phyloP scores from a whole-genome alignment of 2,113 vertebrate species.

The Prunella himalayana region DNA sequence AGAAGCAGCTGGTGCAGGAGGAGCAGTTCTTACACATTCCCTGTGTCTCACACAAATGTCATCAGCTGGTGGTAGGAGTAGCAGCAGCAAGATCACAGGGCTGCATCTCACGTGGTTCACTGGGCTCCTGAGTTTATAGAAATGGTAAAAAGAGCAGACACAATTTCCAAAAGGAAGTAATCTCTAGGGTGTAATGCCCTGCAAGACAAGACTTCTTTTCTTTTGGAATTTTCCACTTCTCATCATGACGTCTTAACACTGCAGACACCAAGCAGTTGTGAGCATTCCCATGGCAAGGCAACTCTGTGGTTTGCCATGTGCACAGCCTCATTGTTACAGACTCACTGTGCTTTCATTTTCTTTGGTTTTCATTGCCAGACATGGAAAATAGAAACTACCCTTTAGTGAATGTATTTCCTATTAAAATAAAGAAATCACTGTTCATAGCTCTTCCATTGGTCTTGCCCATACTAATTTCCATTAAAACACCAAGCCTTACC shows the following conservation, averaged over 20 bases:
- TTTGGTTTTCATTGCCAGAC: background rate
- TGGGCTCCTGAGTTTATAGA: slow-evolving; percentile 11
- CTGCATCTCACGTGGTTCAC: background rate
- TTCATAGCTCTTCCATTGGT: background rate
- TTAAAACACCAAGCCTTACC: background rate
- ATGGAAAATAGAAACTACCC: background rate
- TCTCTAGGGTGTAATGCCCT: slow-evolving; percentile 48
- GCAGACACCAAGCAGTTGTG: slow-evolving; percentile 25
- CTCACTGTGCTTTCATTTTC: slow-evolving; percentile 29
- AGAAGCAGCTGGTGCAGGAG: background rate
- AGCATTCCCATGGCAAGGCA: slow-evolving; percentile 43
- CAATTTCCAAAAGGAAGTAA: slow-evolving; percentile 13
- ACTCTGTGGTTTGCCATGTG: slow-evolving; percentile 29
- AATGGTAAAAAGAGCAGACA: background rate
- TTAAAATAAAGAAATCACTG: background rate
- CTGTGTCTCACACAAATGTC: background rate
- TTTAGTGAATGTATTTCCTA: background rate
- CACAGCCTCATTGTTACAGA: background rate
- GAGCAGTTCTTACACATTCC: background rate
- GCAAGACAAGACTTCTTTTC: slow-evolving; percentile 13
- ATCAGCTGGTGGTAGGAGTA: background rate
- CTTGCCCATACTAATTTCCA: background rate
- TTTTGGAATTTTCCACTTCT: slow-evolving; percentile 55
- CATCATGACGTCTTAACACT: background rate
- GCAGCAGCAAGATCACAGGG: background rate